Evolutionary conservation across 2,888 invertebrate species (phyloP).

Genomic region (Stramonita haemastoma): DNA sequence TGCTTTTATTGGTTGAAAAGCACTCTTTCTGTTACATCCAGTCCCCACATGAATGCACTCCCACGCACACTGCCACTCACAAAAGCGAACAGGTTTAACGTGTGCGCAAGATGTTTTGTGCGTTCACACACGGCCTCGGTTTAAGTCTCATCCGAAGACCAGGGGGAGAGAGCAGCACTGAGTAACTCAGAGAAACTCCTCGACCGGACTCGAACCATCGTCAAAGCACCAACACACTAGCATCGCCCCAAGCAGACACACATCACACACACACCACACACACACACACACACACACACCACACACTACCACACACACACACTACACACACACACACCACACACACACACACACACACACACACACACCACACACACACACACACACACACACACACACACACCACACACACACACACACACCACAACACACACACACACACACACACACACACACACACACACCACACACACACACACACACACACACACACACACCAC

Average conservation of each 20-base stretch:
- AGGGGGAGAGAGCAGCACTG: too few species aligned
- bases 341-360: not conserved
- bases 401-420: not conserved
- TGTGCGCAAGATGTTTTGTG: too few species aligned
- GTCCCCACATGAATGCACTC: not conserved
- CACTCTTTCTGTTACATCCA: too few species aligned
- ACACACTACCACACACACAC: not conserved
- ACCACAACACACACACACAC: not conserved
- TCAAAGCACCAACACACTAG: too few species aligned
- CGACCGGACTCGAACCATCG: too few species aligned
- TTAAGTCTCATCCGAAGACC: too few species aligned
- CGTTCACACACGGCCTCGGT: not conserved
- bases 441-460: not conserved
- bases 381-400: constrained; percentile 1
- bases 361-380: not conserved
- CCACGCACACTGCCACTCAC: not conserved
- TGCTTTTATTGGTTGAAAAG: too few species aligned
- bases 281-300: not conserved
- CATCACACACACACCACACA: not conserved
- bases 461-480: not conserved
- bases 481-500: not conserved
- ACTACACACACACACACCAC: not conserved
- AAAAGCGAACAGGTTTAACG: too few species aligned
- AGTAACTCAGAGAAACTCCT: too few species aligned
- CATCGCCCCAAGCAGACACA: too few species aligned